Conservation (phyloP, 2,888 invertebrate species). For the Nebria brevicollis region DNA sequence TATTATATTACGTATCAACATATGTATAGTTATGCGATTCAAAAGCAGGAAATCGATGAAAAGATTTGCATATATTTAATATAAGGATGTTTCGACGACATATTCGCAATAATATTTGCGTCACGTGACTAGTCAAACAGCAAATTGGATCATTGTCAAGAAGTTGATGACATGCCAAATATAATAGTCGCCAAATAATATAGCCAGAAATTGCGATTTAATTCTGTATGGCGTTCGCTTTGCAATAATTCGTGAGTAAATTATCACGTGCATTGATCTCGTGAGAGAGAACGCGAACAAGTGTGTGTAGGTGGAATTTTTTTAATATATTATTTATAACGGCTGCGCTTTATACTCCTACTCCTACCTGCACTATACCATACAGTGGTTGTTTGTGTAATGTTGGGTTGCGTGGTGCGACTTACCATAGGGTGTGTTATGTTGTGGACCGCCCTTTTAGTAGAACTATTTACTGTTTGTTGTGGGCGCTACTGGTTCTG, state of each 20-base stretch:
- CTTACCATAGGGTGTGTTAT: background rate
- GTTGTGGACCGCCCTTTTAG: background rate
- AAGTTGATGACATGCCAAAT: slow-evolving; percentile 34
- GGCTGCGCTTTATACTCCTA: background rate
- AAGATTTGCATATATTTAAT: slow-evolving; percentile 37
- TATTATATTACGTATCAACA: slow-evolving; percentile 4
- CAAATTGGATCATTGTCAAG: slow-evolving; percentile 43
- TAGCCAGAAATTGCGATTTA: background rate
- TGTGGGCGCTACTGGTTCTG: background rate
- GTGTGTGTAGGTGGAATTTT: background rate
- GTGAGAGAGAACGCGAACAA: background rate
- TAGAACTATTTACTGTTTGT: background rate
- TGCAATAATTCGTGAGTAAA: slow-evolving; percentile 33
- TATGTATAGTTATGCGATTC: slow-evolving; percentile 24
- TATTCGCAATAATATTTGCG: slow-evolving; percentile 29
- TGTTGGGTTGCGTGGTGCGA: background rate
- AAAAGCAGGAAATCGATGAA: slow-evolving; percentile 21
- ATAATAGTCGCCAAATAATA: slow-evolving; percentile 9
- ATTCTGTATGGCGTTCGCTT: background rate
- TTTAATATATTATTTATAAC: background rate
- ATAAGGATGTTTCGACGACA: slow-evolving; percentile 20
- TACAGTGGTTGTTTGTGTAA: background rate
- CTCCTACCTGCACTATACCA: slow-evolving; percentile 21
- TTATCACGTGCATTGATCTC: slow-evolving; percentile 40
- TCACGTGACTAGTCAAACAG: slow-evolving; percentile 31